A percentile compares a stretch with the other conserved stretches of the same genome.
Conservation (phyloP, 2,888 invertebrate genomes). For the Venustoraphidia nigricollis region DNA sequence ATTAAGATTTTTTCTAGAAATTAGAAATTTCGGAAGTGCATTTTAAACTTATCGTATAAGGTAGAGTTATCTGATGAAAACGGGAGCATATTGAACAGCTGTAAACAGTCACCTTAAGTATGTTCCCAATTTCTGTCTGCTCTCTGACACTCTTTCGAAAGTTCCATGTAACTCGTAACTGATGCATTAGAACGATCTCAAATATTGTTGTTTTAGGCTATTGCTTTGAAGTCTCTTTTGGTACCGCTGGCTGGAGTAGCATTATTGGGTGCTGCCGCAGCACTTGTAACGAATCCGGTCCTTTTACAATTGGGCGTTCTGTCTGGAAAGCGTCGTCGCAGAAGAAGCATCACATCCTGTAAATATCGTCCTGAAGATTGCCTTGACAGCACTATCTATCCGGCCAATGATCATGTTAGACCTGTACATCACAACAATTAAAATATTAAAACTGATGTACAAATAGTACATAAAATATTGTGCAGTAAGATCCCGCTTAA, state of each 20-base stretch:
- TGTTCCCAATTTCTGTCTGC: no score
- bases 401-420: slow-evolving; percentile 7
- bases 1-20: no score
- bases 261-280: slow-evolving; percentile 58
- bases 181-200: not conserved
- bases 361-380: not conserved
- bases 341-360: slow-evolving; percentile 15
- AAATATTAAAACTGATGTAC: no score
- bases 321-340: slow-evolving; percentile 40
- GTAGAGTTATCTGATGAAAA: no score
- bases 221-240: slow-evolving; percentile 43
- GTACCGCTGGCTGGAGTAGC: slow-evolving; percentile 67
- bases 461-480: no score
- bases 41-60: no score
- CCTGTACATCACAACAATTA: not conserved
- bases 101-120: no score
- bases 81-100: no score
- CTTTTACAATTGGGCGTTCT: slow-evolving; percentile 63
- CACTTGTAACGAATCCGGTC: slow-evolving; percentile 61
- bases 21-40: no score
- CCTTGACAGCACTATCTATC: slow-evolving; percentile 4
- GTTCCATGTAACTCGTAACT: no score
- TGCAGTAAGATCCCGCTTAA: no score
- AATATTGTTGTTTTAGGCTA: slow-evolving; percentile 27
- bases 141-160: no score